phyloP scores from a whole-genome alignment of 1,140 invertebrate genomes.

The Hyles euphorbiae region DNA sequence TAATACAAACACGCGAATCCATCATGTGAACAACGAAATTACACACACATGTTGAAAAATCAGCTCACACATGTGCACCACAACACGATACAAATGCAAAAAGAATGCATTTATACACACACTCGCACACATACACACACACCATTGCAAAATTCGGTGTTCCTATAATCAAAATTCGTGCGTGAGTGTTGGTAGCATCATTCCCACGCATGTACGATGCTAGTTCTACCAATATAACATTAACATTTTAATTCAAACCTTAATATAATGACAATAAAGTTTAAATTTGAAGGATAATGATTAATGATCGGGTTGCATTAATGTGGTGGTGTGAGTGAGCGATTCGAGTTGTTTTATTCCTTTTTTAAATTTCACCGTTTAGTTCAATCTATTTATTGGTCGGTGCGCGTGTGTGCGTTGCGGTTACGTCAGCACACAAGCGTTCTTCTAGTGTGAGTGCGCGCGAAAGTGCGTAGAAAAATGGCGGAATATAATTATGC shows the following conservation, averaged over 20 bases:
- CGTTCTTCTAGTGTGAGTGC: conserved; percentile 33
- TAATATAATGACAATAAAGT: conserved; percentile 19
- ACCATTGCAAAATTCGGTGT: conserved; percentile 60
- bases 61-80: conserved; percentile 33
- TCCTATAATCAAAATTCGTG: conserved; percentile 68
- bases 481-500: conserved; percentile 62
- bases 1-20: conserved; percentile 67
- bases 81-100: conserved; percentile 39
- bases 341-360: conserved; percentile 70
- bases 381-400: conserved; percentile 75
- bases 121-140: conserved; percentile 36
- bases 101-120: conserved; percentile 56
- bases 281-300: conserved; percentile 19
- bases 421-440: conserved; percentile 37
- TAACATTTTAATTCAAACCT: conserved; percentile 32
- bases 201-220: conserved; percentile 61
- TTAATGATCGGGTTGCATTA: conserved; percentile 71
- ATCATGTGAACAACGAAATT: conserved; percentile 61
- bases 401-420: conserved; percentile 52
- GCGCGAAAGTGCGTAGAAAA: conserved; percentile 72
- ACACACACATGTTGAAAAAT: conserved; percentile 39
- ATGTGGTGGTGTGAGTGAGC: conserved; percentile 51
- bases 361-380: conserved; percentile 76
- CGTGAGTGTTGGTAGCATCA: conserved; percentile 44
- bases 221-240: conserved; percentile 50